Evolutionary conservation across 2,888 invertebrate genomes (phyloP).

Genomic region (Megalurothrips usitatus): DNA sequence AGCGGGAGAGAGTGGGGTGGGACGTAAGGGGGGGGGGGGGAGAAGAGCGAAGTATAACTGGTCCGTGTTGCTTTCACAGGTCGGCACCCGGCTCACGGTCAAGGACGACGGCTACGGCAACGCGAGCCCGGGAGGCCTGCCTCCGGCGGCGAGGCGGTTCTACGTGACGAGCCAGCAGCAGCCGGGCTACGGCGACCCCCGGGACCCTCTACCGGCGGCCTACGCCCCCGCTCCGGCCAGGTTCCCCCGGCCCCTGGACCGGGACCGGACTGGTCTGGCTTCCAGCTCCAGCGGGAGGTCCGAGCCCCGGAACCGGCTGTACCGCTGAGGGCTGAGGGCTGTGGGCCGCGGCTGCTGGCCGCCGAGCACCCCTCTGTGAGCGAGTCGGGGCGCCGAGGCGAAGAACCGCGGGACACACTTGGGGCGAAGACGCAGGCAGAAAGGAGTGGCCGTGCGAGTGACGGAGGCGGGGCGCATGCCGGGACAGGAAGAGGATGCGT

Average conservation of each 20-base stretch:
- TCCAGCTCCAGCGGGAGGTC: background rate
- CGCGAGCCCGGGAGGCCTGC: slow-evolving; percentile 30
- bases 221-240: background rate
- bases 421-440: too few relatives aligned
- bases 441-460: background rate
- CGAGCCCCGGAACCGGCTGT: background rate
- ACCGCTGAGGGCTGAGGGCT: background rate
- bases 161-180: slow-evolving; percentile 37
- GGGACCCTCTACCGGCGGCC: background rate
- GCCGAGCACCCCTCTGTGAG: background rate
- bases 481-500: too few relatives aligned
- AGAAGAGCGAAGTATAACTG: background rate
- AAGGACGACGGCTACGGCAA: slow-evolving; percentile 36
- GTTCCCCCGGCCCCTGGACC: background rate
- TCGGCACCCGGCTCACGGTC: slow-evolving; percentile 37
- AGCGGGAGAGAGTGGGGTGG: background rate
- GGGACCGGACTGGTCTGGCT: background rate
- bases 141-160: slow-evolving; percentile 34
- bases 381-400: background rate
- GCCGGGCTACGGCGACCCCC: slow-evolving; percentile 1
- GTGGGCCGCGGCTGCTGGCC: background rate
- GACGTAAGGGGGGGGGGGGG: background rate
- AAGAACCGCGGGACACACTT: background rate
- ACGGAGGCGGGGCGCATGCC: too few relatives aligned
- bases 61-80: slow-evolving; percentile 32